Evolutionary conservation across 2,888 invertebrate genomes (phyloP), one percentile per base, ranked within the genome.

Genomic region (Drosophila heteroneura): DNA sequence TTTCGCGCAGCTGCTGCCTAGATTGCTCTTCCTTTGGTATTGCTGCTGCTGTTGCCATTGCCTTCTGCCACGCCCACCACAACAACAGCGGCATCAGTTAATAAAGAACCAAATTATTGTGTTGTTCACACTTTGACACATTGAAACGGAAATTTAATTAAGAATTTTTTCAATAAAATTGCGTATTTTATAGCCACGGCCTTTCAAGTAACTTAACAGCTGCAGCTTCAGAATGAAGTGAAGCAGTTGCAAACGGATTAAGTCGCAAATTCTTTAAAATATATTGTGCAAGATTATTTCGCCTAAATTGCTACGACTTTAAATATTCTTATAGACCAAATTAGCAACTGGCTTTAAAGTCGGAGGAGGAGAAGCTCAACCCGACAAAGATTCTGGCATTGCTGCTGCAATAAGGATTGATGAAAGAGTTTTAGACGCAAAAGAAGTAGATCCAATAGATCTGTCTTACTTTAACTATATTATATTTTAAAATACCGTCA

Each of bases 41-140:
- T 63, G 73, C 53, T 71, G 59, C 51, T 56, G 61, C 4, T 41
- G 49, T 28, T 51, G 62, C 53, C 51, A 47, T 63, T 41, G 75
- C 59, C 72, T 32, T 44, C 35, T 54, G 73, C 57, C 73, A 78
- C 74, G 70, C 60, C 63, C 68, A 61, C 51, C 57, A 35, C 51
- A 49, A 14, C 58, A 66, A 37, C 74, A 64, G 63, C 72, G 66
- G 77, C 75, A 63, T 47, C 77, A 81, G 83, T 85, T 82, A 82
- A 88, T 86, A 90, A 89, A 91, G 77, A 88, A 81, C 83, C 84
- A 90, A 85, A 83, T 91, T 91, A 91, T 91, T 91, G 84, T 83
- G 86, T 85, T 91, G 88, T 91, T 91, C 92, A 85, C 91, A 91
- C 90, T 86, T 91, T 91, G 91, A 85, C 91, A 91, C 92, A 90